Percentiles rank a stretch among this genome's conserved stretches.
Conservation (phyloP, 1,140 invertebrate species). For the Hylaeus anthracinus region DNA sequence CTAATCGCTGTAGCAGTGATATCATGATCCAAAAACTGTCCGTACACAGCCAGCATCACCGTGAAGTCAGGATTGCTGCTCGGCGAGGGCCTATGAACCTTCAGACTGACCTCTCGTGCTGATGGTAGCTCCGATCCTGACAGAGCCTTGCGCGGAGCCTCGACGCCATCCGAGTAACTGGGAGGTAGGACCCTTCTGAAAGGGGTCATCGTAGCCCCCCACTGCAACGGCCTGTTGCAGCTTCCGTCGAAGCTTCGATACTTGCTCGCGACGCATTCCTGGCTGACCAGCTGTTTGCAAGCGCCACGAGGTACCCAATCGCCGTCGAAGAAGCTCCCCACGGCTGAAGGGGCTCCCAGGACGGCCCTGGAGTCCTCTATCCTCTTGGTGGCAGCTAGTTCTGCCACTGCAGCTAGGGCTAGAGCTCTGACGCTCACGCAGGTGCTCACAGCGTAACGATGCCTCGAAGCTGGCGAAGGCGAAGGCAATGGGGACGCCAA, state of each 20-base stretch:
- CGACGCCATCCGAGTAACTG: constrained; percentile 90
- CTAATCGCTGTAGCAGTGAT: constrained; percentile 91
- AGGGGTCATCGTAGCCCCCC: constrained; percentile 88
- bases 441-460: constrained; percentile 86
- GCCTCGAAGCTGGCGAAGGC: constrained; percentile 85
- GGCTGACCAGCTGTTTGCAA: constrained; percentile 66
- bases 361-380: constrained; percentile 71
- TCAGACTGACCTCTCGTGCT: constrained; percentile 87
- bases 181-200: constrained; percentile 88
- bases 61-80: constrained; percentile 88
- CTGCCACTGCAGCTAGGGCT: constrained; percentile 84
- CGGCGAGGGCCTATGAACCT: constrained; percentile 87
- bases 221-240: constrained; percentile 88
- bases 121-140: constrained; percentile 84
- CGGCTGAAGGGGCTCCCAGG: constrained; percentile 63
- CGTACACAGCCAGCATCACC: constrained; percentile 93
- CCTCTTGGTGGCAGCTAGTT: constrained; percentile 84
- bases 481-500: constrained; percentile 76
- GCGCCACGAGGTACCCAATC: constrained; percentile 78
- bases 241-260: constrained; percentile 89
- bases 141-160: constrained; percentile 83
- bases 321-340: constrained; percentile 80
- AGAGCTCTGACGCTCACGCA: constrained; percentile 82
- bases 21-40: constrained; percentile 98
- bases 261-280: constrained; percentile 60